Evolutionary conservation across 2,797 vertebrate genomes (phyloP).

Genomic region (Thamnophis elegans): DNA sequence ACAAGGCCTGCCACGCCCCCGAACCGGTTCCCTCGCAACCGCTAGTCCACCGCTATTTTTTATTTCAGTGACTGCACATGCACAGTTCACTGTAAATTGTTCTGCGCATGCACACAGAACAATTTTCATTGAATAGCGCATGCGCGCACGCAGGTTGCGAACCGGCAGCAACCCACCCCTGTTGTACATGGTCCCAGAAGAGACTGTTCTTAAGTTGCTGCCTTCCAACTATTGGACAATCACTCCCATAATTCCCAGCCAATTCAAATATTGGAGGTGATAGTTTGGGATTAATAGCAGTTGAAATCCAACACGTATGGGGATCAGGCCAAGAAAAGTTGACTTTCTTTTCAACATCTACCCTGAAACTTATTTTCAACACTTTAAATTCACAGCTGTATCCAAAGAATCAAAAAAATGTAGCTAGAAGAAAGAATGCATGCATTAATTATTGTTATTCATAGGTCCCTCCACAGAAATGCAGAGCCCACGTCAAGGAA

Average conservation of each 20-base stretch:
- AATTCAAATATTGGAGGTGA: background rate
- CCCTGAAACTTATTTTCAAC: background rate
- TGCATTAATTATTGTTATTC: background rate
- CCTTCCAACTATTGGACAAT: background rate
- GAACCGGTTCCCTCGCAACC: too few relatives aligned
- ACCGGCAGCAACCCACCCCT: too few relatives aligned
- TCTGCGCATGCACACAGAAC: too few relatives aligned
- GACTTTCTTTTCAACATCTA: background rate
- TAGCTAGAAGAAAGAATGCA: background rate
- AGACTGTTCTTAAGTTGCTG: background rate
- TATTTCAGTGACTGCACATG: too few relatives aligned
- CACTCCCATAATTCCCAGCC: background rate
- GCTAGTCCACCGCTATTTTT: too few relatives aligned
- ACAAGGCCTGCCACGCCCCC: too few relatives aligned
- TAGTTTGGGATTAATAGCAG: background rate
- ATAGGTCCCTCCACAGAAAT: background rate
- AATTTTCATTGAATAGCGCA: too few relatives aligned
- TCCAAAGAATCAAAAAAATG: background rate
- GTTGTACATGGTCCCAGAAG: background rate
- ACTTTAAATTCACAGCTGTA: background rate
- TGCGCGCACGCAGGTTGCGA: too few relatives aligned
- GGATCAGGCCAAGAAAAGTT: background rate
- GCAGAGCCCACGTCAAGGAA: background rate
- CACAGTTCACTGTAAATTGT: too few relatives aligned
- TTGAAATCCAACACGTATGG: background rate